Percentiles rank a stretch among this genome's conserved stretches.
Conservation (phyloP, 2,113 vertebrate species). For the Eclectus roratus region DNA sequence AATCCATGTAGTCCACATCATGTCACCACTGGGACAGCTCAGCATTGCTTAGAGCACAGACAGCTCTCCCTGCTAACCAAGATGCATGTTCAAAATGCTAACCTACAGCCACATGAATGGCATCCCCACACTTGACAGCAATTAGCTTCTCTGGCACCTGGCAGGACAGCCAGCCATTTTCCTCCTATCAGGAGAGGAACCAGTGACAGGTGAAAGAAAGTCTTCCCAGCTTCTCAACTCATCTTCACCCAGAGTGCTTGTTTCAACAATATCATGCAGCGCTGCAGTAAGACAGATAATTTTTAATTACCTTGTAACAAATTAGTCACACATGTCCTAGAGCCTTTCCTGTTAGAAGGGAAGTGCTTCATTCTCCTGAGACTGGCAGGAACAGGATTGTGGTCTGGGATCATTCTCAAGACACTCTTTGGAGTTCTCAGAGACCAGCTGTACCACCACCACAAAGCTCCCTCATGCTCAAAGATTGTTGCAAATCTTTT, state of each 20-base stretch:
- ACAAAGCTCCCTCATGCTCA: neutral
- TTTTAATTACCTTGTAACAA: constrained; percentile 42
- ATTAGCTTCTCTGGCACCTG: neutral
- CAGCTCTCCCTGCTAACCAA: neutral
- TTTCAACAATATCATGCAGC: neutral
- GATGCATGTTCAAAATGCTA: neutral
- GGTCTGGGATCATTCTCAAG: neutral
- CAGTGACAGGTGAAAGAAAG: neutral
- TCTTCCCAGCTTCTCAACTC: neutral
- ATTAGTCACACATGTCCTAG: constrained; percentile 7
- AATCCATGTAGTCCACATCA: neutral
- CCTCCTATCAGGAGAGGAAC: neutral
- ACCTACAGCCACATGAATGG: fast-evolving
- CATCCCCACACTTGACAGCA: neutral
- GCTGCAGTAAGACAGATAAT: neutral
- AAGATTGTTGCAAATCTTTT: neutral
- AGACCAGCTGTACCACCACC: neutral
- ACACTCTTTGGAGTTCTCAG: neutral
- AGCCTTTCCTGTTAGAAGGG: neutral
- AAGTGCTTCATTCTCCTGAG: neutral
- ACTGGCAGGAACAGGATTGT: neutral
- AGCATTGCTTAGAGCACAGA: neutral
- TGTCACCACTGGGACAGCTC: neutral
- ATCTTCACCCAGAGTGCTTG: neutral
- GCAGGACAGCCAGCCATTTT: neutral